Evolutionary conservation across 2,888 invertebrate genomes (phyloP).

Genomic region (Octonoba sinensis): DNA sequence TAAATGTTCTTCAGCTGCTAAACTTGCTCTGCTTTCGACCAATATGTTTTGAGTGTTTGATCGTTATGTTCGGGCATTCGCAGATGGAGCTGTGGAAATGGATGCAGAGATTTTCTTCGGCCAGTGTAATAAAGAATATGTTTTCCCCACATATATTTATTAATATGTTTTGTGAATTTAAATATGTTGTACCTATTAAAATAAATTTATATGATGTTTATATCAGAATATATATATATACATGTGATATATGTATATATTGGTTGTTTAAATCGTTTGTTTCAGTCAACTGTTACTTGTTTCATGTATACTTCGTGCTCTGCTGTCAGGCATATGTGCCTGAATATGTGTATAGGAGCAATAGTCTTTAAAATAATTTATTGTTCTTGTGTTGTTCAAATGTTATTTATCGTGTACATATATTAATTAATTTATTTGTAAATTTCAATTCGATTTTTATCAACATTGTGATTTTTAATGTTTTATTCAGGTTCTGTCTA

Average conservation of each 20-base stretch:
- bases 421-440: no score
- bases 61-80: no score
- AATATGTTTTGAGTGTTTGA: no score
- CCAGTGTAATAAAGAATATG: neutral
- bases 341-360: conserved; percentile 54
- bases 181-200: conserved; percentile 32
- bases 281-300: conserved; percentile 12
- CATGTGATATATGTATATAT: conserved; percentile 50
- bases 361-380: conserved; percentile 15
- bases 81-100: neutral
- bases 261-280: conserved; percentile 36
- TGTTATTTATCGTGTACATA: no score
- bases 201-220: conserved; percentile 41
- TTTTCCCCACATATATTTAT: neutral
- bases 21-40: conserved; percentile 8
- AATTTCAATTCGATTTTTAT: no score
- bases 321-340: conserved; percentile 40
- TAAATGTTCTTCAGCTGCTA: conserved; percentile 3
- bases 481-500: no score
- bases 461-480: no score
- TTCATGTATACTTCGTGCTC: conserved; percentile 46
- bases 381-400: no score
- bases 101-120: neutral
- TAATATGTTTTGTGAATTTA: neutral
- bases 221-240: conserved; percentile 37